Evolutionary conservation across 1,140 invertebrate genomes (phyloP), one percentile per base, ranked within the genome.

Genomic region (Phthorimaea operculella): DNA sequence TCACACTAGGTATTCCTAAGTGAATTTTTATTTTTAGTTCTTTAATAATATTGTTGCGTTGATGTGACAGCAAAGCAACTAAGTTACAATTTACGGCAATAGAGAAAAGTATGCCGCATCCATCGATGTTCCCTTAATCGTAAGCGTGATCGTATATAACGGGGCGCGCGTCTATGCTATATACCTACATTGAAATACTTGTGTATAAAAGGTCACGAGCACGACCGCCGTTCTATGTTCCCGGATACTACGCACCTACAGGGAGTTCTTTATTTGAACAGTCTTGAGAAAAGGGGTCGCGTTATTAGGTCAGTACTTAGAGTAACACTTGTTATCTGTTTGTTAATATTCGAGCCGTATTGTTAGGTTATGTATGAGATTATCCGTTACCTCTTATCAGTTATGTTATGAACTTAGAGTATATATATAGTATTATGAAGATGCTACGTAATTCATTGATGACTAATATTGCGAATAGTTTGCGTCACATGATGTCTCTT

Each of bases 221-320:
- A 84, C 74, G 81, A 84, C 81, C 81, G 79, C 75, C 70, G 72
- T 64, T 78, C 71, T 81, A 79, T 81, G 71, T 84, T 82, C 72
- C 64, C 68, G 74, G 74, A 80, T 76, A 71, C 68, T 75, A 78
- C 67, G 76, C 79, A 79, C 75, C 75, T 75, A 81, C 71, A 80
- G 74, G 76, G 79, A 82, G 76, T 80, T 82, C 79, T 83, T 81
- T 85, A 83, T 83, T 28, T 80, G 75, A 81, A 75, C 75, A 64
- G 72, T 80, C 78, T 83, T 82, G 78, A 73, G 75, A 63, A 81
- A 80, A 82, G 78, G 82, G 82, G 79, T 79, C 74, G 76, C 62
- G 76, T 83, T 85, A 85, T 80, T 85, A 83, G 82, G 82, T 85
- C 82, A 85, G 78, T n/a, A n/a, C n/a, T n/a, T n/a, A n/a, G n/a